Evolutionary conservation across 2,113 vertebrate genomes (phyloP), one percentile per base, ranked within the genome.

Genomic region (Ahaetulla prasina): DNA sequence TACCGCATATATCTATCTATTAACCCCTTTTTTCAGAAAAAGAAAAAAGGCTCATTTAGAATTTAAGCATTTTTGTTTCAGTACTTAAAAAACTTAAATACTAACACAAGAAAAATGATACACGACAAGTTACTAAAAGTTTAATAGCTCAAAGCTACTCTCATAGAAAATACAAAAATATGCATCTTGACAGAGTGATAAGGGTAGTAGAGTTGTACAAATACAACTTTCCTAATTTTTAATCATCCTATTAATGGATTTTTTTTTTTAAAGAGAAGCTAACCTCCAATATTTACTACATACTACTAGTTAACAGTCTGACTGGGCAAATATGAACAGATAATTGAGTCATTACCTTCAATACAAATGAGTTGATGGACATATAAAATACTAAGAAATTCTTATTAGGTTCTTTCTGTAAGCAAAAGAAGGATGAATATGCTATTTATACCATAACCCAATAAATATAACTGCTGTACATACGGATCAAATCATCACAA

Each of bases 71-170:
- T 90, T 89, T 35, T 18, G 14, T 93, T 93, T 91, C n/a, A 91
- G n/a, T 7, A 80, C 50, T 55, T 93, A 85, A 90, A 88, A 92
- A 89, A 63, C 16, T 43, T 20, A 25, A 22, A 90, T 85, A 60
- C 68, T 74, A 1, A 27, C 20, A 92, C 11, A 92, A 88, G 9
- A 14, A 89, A 94, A 93, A 80, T 94, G 95, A 18, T 89, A 47
- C 45, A 91, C 85, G 35, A 5, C 30, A 94, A 53, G 80, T 93
- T 85, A 47, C 90, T 45, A 90, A 91, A 50, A 5, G 9, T 23
- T 0, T 92, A 39, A 68, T 55, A 43, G 93, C 88, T 91, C 47
- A 92, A 23, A 45, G 63, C 43, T 60, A 94, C 27, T 22, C 57
- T 35, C 43, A 92, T 45, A 35, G 91, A 55, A 43, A 2, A 30